Percentiles rank a stretch among this genome's conserved stretches.
These are phyloP conservation scores for Tamias sibiricus DNA, from an alignment of 2,113 vertebrate genomes.

Conservation along the genomic window DNA sequence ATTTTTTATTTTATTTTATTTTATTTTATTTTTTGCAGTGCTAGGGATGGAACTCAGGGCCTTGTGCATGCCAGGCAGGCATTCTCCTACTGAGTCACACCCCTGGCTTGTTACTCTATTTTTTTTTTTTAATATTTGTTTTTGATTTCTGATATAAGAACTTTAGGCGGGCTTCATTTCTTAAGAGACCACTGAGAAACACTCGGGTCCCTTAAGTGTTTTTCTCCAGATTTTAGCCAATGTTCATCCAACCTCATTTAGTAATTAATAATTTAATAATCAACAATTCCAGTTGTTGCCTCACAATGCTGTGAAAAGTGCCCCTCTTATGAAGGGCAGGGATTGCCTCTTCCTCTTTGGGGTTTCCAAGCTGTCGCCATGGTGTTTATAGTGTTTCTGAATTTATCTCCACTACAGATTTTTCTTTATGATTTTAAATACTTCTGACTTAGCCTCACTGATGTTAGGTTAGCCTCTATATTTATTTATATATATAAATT, in stretches of 20 bases:
- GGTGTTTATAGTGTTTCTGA: neutral
- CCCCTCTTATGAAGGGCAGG: neutral
- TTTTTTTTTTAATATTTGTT: neutral
- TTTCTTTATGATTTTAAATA: neutral
- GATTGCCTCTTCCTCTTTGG: neutral
- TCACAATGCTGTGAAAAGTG: neutral
- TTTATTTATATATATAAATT: no score
- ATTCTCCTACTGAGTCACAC: neutral
- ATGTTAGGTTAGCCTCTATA: neutral
- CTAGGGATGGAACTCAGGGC: neutral
- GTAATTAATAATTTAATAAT: no score
- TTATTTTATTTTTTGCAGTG: neutral
- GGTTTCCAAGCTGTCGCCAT: neutral
- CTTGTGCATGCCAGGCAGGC: neutral
- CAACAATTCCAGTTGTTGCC: no score
- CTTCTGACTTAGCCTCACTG: neutral
- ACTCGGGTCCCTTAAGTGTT: neutral
- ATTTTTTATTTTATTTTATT: neutral
- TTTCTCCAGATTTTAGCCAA: neutral
- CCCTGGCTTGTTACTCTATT: no score
- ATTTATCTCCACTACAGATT: neutral
- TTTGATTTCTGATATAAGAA: neutral
- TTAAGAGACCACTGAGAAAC: neutral
- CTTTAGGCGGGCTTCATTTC: constrained; percentile 10
- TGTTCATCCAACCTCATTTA: no score